Percentiles rank a stretch among this genome's conserved stretches.
These are phyloP conservation scores for Bucorvus abyssinicus DNA, from an alignment of 2,797 vertebrate species.

Conservation along the genomic window DNA sequence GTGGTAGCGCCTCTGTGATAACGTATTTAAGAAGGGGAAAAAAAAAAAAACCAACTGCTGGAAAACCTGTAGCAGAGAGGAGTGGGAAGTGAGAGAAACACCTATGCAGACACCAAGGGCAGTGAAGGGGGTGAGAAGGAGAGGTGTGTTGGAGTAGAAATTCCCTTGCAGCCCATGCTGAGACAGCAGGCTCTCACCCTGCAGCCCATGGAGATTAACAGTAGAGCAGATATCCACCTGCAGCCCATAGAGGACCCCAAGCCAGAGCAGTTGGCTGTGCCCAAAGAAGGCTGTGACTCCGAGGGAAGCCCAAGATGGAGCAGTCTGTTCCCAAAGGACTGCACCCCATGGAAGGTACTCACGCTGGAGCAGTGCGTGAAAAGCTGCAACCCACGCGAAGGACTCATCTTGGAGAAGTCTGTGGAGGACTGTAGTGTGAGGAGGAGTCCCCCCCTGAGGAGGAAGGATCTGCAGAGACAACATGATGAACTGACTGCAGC, in stretches of 20 bases:
- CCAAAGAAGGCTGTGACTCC: background rate
- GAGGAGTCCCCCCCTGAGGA: background rate
- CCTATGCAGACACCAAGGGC: too few species aligned
- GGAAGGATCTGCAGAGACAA: background rate
- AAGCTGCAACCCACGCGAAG: background rate
- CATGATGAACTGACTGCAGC: background rate
- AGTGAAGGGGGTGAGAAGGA: background rate
- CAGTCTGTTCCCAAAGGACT: background rate
- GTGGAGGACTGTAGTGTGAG: background rate
- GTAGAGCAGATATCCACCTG: background rate
- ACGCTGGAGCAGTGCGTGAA: background rate
- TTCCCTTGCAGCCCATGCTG: background rate
- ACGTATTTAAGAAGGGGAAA: background rate
- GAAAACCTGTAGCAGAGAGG: background rate
- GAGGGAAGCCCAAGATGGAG: background rate
- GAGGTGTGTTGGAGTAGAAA: background rate
- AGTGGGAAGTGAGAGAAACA: background rate
- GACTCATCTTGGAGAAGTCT: background rate
- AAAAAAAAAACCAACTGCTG: background rate
- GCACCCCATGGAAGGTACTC: background rate
- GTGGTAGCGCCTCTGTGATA: background rate
- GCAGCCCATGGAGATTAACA: background rate
- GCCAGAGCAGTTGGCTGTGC: background rate
- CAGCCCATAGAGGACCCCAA: background rate
- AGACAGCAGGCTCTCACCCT: background rate